phyloP scores from a whole-genome alignment of 53 echinoderm and acorn worm species.

The Zoroaster sp. region DNA sequence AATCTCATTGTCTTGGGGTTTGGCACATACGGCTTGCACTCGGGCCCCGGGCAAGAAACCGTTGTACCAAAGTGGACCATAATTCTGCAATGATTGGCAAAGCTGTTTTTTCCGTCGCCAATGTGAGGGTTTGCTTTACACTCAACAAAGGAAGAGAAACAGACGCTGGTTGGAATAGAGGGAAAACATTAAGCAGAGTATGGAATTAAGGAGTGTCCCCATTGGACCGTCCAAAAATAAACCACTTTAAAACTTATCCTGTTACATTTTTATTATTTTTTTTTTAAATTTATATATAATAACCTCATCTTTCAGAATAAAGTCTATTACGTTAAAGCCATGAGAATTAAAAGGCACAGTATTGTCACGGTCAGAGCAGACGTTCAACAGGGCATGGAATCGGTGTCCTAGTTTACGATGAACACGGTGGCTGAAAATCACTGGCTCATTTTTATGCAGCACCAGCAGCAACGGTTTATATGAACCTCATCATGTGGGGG shows the following conservation, averaged over 20 bases:
- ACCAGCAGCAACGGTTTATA: no score
- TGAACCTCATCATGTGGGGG: no score
- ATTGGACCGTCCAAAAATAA: not conserved
- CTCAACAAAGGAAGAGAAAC: no score
- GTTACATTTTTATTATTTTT: not conserved
- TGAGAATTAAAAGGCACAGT: no score
- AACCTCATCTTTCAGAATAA: no score
- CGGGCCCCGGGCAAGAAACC: slow-evolving; percentile 1
- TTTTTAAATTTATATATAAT: no score
- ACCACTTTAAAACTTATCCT: not conserved
- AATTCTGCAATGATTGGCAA: slow-evolving; percentile 31
- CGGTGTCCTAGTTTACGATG: no score
- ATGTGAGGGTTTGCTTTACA: not conserved
- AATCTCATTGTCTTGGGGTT: slow-evolving; percentile 54
- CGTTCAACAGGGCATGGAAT: no score
- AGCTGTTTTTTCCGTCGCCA: not conserved
- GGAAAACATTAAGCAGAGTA: not conserved
- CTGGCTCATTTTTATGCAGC: no score
- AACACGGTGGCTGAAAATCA: no score
- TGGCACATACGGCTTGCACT: not conserved
- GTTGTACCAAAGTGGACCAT: slow-evolving; percentile 4
- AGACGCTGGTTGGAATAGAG: not conserved
- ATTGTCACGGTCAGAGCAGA: no score
- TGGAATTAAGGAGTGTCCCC: not conserved
- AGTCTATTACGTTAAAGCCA: no score